Conservation (phyloP, 2,113 vertebrate genomes). For the Peromyscus californicus region DNA sequence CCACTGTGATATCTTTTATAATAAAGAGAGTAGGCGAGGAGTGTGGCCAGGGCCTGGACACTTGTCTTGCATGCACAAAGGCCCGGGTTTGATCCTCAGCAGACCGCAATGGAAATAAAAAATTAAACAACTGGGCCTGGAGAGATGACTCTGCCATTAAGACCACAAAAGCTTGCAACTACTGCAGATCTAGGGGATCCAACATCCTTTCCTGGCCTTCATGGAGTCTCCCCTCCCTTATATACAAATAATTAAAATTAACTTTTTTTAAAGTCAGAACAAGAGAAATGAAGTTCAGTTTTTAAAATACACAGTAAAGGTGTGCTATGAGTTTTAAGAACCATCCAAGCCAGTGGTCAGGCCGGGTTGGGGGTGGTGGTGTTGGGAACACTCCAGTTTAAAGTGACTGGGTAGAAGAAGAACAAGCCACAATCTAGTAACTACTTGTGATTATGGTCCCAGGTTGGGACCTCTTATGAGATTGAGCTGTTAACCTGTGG, state of each 20-base stretch:
- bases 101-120: not conserved
- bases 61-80: not conserved
- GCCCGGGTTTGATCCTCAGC: not conserved
- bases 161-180: not conserved
- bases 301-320: not conserved
- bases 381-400: not conserved
- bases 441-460: not conserved
- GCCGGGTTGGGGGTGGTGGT: no score
- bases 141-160: not conserved
- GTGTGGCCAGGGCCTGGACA: not conserved
- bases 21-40: not conserved
- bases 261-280: not conserved
- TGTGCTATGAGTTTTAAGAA: not conserved
- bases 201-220: not conserved
- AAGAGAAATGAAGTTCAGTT: not conserved
- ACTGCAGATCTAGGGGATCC: not conserved
- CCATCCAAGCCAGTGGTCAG: not conserved
- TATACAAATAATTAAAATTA: not conserved
- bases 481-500: not conserved
- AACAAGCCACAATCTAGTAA: not conserved
- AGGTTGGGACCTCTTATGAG: not conserved
- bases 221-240: not conserved
- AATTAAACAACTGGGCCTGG: not conserved
- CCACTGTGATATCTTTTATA: not conserved
- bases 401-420: not conserved